A percentile compares a stretch with the other conserved stretches of the same genome.
These are phyloP conservation scores for Chirona hameri DNA, from an alignment of 2,888 invertebrate genomes.

Conservation along the genomic window DNA sequence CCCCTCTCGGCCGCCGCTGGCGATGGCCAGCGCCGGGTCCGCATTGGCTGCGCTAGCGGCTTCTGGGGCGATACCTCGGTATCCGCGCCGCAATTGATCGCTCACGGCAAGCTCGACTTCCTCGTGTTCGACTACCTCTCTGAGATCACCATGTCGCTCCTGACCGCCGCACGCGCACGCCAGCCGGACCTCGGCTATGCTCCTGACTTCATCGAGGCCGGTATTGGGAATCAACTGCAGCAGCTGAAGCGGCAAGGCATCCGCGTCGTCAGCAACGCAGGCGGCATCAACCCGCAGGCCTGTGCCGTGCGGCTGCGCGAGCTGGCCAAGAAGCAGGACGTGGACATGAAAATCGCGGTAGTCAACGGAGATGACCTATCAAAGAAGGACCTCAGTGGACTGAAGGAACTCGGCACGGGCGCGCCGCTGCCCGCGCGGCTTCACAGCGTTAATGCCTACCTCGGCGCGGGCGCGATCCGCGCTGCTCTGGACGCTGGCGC, in stretches of 20 bases:
- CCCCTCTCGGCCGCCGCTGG: not conserved
- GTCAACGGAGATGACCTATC: conserved; percentile 51
- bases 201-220: conserved; percentile 51
- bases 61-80: conserved; percentile 55
- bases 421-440: conserved; percentile 39
- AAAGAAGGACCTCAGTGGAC: conserved; percentile 35
- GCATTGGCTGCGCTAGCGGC: conserved; percentile 51
- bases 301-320: conserved; percentile 49
- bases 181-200: conserved; percentile 50
- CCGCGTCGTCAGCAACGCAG: conserved; percentile 52
- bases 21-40: conserved; percentile 34
- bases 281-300: conserved; percentile 51
- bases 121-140: conserved; percentile 53
- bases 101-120: conserved; percentile 49
- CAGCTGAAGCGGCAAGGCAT: conserved; percentile 51
- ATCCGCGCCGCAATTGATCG: conserved; percentile 51
- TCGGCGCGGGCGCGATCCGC: conserved; percentile 51
- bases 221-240: conserved; percentile 48
- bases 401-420: conserved; percentile 36
- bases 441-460: conserved; percentile 49
- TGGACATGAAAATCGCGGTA: conserved; percentile 47
- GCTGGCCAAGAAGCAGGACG: conserved; percentile 45
- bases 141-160: conserved; percentile 54
- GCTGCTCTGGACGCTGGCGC: conserved; percentile 51
- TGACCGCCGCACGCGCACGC: conserved; percentile 50